These are phyloP conservation scores for Perizoma affinitatum DNA, from an alignment of 2,888 invertebrate genomes.

Conservation along the genomic window DNA sequence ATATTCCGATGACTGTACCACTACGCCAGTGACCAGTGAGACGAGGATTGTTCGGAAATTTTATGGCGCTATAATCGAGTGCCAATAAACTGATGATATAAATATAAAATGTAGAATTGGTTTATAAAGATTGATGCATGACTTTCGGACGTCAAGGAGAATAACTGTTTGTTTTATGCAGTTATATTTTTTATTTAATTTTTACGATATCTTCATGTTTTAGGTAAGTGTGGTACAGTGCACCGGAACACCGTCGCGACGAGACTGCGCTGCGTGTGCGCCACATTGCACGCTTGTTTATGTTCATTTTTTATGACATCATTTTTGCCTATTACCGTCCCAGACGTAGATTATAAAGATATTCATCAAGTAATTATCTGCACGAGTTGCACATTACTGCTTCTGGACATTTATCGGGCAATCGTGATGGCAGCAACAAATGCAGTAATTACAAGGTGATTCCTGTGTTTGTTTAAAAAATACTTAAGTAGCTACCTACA, in stretches of 20 bases:
- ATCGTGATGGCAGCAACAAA: constrained; percentile 16
- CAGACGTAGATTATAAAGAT: constrained; percentile 33
- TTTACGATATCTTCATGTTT: neutral
- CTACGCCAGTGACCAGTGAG: constrained; percentile 35
- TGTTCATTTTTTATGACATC: constrained; percentile 44
- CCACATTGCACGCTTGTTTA: constrained; percentile 42
- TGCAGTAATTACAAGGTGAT: constrained; percentile 6
- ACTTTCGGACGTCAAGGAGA: neutral
- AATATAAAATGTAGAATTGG: neutral
- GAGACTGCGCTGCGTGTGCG: constrained; percentile 57
- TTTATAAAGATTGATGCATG: neutral
- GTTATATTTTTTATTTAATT: neutral
- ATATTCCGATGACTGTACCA: constrained; percentile 54
- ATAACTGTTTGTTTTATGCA: neutral
- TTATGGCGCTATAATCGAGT: constrained; percentile 24
- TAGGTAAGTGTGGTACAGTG: constrained; percentile 45
- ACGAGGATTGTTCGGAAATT: constrained; percentile 38
- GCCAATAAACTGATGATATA: constrained; percentile 11
- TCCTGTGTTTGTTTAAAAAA: neutral
- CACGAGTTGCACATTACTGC: constrained; percentile 43
- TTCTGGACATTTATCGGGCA: constrained; percentile 25
- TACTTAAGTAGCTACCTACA: neutral
- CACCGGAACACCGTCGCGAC: constrained; percentile 55
- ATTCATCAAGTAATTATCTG: constrained; percentile 48
- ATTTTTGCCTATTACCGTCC: constrained; percentile 42